These are phyloP conservation scores for Heterodera carotae DNA, from an alignment of 1,140 invertebrate genomes.

Conservation along the genomic window DNA sequence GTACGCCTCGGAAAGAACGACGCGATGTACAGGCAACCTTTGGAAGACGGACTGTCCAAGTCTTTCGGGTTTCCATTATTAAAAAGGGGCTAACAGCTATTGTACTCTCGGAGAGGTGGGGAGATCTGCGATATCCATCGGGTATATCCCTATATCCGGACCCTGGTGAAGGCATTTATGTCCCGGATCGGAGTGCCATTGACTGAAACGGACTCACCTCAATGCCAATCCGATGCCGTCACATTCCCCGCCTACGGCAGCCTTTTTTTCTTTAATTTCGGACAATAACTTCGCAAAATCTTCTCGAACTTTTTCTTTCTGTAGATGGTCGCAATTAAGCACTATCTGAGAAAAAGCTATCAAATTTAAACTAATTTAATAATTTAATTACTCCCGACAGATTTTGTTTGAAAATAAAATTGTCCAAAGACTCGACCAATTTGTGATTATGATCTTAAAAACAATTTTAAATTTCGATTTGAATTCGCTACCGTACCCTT, in stretches of 20 bases:
- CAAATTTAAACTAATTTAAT: not conserved
- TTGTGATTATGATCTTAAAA: not conserved
- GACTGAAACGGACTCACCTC: not conserved
- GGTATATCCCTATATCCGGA: too few relatives aligned
- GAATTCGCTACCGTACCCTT: not conserved
- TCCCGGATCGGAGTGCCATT: too few relatives aligned
- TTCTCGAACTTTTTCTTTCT: not conserved
- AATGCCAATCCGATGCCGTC: not conserved
- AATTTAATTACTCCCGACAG: conserved; percentile 15
- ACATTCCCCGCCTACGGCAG: not conserved
- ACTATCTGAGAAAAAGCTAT: conserved; percentile 10
- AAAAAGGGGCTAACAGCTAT: too few relatives aligned
- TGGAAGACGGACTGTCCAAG: too few relatives aligned
- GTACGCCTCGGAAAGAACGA: not conserved
- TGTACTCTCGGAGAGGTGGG: too few relatives aligned
- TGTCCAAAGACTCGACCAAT: conserved; percentile 9
- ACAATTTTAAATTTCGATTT: not conserved
- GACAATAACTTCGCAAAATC: not conserved
- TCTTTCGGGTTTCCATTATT: not conserved
- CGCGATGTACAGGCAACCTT: not conserved
- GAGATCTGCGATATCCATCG: too few relatives aligned
- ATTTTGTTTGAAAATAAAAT: not conserved
- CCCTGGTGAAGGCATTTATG: too few relatives aligned
- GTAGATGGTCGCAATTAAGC: conserved; percentile 6
- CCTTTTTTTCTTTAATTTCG: not conserved